phyloP scores from a whole-genome alignment of 2,113 vertebrate genomes.

The Galemys pyrenaicus region DNA sequence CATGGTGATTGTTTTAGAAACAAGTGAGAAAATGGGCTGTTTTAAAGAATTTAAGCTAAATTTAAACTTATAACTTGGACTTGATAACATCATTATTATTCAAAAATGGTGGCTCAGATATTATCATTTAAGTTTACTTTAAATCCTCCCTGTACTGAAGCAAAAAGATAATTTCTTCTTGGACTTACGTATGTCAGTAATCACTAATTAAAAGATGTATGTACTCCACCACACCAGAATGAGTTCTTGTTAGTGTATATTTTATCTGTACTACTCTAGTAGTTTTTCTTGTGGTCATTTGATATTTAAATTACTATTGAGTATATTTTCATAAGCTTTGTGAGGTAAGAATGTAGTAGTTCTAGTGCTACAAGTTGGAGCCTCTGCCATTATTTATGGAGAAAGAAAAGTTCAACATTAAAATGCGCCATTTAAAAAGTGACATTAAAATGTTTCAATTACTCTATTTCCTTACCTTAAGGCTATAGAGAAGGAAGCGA shows the following conservation, averaged over 20 bases:
- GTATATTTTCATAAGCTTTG: background rate
- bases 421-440: background rate
- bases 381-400: background rate
- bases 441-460: background rate
- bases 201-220: background rate
- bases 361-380: background rate
- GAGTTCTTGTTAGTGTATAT: background rate
- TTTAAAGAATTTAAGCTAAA: constrained; percentile 18
- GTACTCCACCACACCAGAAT: background rate
- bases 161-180: background rate
- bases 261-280: background rate
- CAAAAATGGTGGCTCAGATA: background rate
- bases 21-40: background rate
- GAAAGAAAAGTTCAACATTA: background rate
- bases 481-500: background rate
- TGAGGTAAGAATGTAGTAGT: background rate
- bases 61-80: background rate
- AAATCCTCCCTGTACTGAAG: background rate
- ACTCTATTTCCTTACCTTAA: background rate
- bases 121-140: background rate
- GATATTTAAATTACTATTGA: constrained; percentile 2
- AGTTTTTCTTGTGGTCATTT: background rate
- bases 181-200: background rate
- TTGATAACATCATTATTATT: background rate
- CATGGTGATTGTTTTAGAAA: constrained; percentile 20